phyloP scores from a whole-genome alignment of 2,113 vertebrate species.

The human (Homo sapiens) region DNA sequence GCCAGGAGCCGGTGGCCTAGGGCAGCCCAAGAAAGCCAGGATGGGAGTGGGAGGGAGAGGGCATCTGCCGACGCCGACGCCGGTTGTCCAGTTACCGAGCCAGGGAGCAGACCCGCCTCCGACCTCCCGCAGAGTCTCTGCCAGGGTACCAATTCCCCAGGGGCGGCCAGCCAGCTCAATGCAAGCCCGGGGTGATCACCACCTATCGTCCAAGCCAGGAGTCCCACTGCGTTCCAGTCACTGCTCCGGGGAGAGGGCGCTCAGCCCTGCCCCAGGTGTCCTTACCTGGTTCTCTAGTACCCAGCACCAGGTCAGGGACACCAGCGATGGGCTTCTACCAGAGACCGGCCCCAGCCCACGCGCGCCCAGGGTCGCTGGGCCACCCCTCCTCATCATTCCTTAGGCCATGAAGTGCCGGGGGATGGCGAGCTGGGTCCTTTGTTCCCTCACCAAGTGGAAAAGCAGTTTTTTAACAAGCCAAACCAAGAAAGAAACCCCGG shows the following conservation, averaged over 20 bases:
- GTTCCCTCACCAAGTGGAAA: constrained; percentile 73
- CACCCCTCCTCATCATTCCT: constrained; percentile 57
- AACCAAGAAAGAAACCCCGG: constrained; percentile 38
- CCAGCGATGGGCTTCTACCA: background rate
- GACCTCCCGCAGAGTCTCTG: constrained; percentile 70
- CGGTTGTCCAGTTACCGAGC: background rate
- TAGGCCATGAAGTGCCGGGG: constrained; percentile 71
- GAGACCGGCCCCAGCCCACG: constrained; percentile 15
- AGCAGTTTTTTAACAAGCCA: constrained; percentile 40
- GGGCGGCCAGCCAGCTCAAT: constrained; percentile 28
- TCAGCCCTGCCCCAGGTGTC: constrained; percentile 57
- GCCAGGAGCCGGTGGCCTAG: background rate
- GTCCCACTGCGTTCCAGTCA: background rate
- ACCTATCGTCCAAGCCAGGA: background rate
- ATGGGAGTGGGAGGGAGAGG: background rate
- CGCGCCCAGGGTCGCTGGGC: constrained; percentile 62
- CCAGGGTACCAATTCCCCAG: constrained; percentile 68
- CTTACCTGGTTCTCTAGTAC: constrained; percentile 54
- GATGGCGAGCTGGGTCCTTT: constrained; percentile 77
- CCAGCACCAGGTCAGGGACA: background rate
- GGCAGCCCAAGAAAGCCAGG: background rate
- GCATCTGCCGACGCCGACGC: constrained; percentile 29
- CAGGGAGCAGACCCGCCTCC: constrained; percentile 68
- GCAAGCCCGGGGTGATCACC: background rate
- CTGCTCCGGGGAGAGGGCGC: background rate